These are phyloP conservation scores for Hephaestus fuliginosus DNA, from an alignment of 2,797 vertebrate genomes.

Conservation along the genomic window DNA sequence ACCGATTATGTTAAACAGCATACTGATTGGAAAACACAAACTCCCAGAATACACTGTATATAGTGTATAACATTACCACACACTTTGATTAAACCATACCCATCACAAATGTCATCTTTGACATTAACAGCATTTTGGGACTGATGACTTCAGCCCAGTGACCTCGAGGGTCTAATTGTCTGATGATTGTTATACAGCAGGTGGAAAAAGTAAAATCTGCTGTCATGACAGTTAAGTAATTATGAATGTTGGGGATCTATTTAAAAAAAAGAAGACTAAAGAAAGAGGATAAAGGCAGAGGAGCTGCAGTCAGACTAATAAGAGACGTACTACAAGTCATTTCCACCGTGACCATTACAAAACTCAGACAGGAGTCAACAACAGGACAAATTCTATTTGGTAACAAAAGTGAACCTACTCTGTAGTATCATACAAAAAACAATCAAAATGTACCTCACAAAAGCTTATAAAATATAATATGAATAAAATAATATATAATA, in stretches of 20 bases:
- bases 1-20: conserved; percentile 29
- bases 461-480: conserved; percentile 86
- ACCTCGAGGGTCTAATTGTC: conserved; percentile 45
- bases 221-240: conserved; percentile 4
- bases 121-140: conserved; percentile 28
- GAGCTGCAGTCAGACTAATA: conserved; percentile 26
- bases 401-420: conserved; percentile 77
- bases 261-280: conserved; percentile 25
- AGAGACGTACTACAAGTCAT: conserved; percentile 14
- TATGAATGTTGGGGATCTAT: not conserved
- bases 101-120: conserved; percentile 27
- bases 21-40: conserved; percentile 33
- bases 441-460: conserved; percentile 84
- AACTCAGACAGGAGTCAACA: conserved; percentile 53
- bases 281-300: conserved; percentile 5
- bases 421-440: conserved; percentile 75
- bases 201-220: not conserved
- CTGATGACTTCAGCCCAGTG: conserved; percentile 11
- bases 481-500: conserved; percentile 85
- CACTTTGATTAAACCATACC: not conserved
- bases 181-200: conserved; percentile 18
- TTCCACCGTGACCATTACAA: conserved; percentile 35
- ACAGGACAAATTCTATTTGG: conserved; percentile 72
- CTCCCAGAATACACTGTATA: conserved; percentile 40
- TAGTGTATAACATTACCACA: conserved; percentile 17